Evolutionary conservation across 1,140 invertebrate species (phyloP).

Genomic region (Augochlora pura): DNA sequence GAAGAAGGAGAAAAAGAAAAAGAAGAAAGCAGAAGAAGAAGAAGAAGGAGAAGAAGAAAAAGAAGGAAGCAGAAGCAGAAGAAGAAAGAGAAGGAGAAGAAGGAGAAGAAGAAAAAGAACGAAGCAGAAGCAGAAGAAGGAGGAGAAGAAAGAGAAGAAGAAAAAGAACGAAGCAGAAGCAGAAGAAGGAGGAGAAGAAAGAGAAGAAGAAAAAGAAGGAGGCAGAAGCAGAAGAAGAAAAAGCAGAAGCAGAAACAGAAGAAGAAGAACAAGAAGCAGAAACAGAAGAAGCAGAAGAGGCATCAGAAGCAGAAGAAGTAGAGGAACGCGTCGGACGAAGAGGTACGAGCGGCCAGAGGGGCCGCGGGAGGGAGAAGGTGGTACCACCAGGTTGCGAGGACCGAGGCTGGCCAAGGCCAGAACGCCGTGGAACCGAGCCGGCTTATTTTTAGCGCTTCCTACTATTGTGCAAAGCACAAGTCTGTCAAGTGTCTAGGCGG

Average conservation of each 20-base stretch:
- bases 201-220: too few species aligned
- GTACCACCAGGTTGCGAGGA: conserved; percentile 63
- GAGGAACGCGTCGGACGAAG: conserved; percentile 33
- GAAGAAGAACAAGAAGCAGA: background rate
- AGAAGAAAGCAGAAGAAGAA: too few species aligned
- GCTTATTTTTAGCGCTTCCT: conserved; percentile 72
- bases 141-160: too few species aligned
- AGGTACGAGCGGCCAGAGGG: background rate
- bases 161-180: too few species aligned
- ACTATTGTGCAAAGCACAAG: conserved; percentile 69
- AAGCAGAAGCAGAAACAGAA: background rate
- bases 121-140: too few species aligned
- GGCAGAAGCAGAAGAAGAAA: too few species aligned
- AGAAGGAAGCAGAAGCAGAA: background rate
- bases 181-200: too few species aligned
- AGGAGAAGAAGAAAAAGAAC: background rate
- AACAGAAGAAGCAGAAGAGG: background rate
- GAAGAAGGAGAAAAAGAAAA: too few species aligned
- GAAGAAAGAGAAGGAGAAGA: background rate
- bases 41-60: too few species aligned
- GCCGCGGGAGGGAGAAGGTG: conserved; percentile 36
- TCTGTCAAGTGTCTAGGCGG: conserved; percentile 69
- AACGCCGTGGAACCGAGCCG: conserved; percentile 60
- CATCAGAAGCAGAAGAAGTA: background rate
- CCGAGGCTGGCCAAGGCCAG: conserved; percentile 68